Evolutionary conservation across 2,797 vertebrate genomes (phyloP), one percentile per base, ranked within the genome.

Genomic region (Pterois miles): DNA sequence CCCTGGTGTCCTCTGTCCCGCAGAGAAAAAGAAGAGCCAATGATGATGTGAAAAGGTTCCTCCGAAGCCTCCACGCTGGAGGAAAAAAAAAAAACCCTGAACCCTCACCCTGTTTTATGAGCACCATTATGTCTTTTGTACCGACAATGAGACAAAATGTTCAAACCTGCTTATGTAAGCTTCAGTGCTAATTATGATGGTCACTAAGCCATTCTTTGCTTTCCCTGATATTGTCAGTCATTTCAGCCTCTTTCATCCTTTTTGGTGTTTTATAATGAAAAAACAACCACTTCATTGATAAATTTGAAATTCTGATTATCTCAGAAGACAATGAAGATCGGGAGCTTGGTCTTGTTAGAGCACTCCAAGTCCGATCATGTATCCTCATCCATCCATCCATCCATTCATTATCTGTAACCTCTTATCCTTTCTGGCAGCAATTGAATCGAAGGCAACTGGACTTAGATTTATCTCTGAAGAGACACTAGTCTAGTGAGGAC

Each of bases 41-140:
- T 78, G 58, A 90, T 84, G 82, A 68, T 74, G 58, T 86, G 78
- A 83, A 90, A 87, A 84, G 80, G 71, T 85, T 88, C 60, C 58
- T 74, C 69, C 18, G 57, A 86, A 84, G 58, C 70, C 23, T 71
- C 68, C 31, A 43, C 67, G 10, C 22, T 34, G 14, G 33, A 59
- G 33, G 48, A 74, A 65, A 77, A 59, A 77, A 82, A 62, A 76
- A 75, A 52, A n/a, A n/a, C n/a, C n/a, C 75, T 65, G 63, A 83
- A 82, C 78, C 73, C 36, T 85, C 59, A 68, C 53, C 60, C 27
- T 65, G 74, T 46, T 65, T 71, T 25, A 63, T 77, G 43, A 79
- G 78, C 69, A 70, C 22, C 6, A 72, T 81, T 62, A 66, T 64
- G 58, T 78, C 40, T 77, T 82, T 91, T 36, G 31, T 50, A 56